Conservation (phyloP, 2,888 invertebrate species). For the Odontocerum albicorne region DNA sequence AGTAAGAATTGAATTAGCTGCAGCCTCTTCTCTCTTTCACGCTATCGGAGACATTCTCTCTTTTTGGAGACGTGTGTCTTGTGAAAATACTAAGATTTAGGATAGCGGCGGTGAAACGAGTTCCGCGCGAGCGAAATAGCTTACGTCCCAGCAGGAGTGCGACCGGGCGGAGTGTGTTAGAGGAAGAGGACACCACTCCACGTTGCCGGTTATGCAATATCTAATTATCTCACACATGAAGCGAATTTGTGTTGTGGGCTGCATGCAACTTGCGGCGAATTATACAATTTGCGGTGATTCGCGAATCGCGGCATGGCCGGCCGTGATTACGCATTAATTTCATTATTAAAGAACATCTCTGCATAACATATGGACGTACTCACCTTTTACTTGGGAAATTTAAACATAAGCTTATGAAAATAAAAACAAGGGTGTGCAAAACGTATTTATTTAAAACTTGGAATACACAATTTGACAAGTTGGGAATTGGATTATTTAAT, state of each 20-base stretch:
- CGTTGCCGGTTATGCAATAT: constrained; percentile 24
- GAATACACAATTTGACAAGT: too few species aligned
- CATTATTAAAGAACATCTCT: too few species aligned
- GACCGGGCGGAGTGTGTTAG: constrained; percentile 2
- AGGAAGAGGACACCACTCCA: constrained; percentile 15
- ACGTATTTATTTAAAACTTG: too few species aligned
- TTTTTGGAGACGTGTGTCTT: constrained; percentile 24
- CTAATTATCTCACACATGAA: constrained; percentile 20
- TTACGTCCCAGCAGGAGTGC: constrained; percentile 12
- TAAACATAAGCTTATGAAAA: too few species aligned
- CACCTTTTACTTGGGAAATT: too few species aligned
- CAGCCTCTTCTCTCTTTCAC: constrained; percentile 46
- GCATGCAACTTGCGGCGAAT: background rate
- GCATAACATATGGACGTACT: too few species aligned
- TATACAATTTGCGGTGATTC: too few species aligned
- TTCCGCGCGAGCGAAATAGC: constrained; percentile 16
- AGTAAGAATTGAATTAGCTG: constrained; percentile 37
- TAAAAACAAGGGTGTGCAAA: too few species aligned
- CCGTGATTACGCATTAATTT: too few species aligned
- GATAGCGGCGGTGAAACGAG: constrained; percentile 12
- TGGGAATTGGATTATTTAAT: too few species aligned
- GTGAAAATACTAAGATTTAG: constrained; percentile 1
- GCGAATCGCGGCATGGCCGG: too few species aligned
- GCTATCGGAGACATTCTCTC: constrained; percentile 33
- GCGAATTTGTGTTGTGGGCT: background rate